Percentiles rank a stretch among this genome's conserved stretches.
phyloP scores from a whole-genome alignment of 30 jellyfish, hydroid and myxozoan species.

The Aurelia aurita complex sp. Pacific region DNA sequence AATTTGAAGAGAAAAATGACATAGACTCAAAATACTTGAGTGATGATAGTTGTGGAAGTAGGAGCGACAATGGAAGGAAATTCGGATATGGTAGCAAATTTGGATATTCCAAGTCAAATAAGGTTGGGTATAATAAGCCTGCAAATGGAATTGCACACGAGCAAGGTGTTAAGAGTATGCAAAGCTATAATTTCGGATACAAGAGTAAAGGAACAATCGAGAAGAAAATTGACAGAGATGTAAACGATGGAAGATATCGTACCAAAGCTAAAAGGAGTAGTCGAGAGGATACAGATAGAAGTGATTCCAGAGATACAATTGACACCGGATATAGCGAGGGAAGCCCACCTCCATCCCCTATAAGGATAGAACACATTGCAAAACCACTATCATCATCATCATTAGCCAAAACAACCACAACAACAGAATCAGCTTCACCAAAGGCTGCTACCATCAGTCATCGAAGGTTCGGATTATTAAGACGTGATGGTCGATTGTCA shows the following conservation, averaged over 20 bases:
- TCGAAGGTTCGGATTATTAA: slow-evolving; percentile 14
- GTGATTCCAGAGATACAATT: slow-evolving; percentile 42
- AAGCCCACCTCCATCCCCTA: slow-evolving; percentile 32
- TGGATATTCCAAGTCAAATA: too few relatives aligned
- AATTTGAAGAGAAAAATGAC: too few relatives aligned
- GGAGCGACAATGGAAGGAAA: too few relatives aligned
- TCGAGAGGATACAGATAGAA: slow-evolving; percentile 6
- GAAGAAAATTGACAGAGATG: not conserved
- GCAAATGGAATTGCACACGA: too few relatives aligned
- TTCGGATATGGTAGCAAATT: too few relatives aligned
- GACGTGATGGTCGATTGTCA: slow-evolving; percentile 2
- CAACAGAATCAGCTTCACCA: not conserved
- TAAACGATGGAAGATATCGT: not conserved
- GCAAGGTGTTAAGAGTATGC: too few relatives aligned
- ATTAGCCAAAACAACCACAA: not conserved
- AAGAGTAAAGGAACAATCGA: too few relatives aligned
- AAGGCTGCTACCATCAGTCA: not conserved
- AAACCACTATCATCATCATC: slow-evolving; percentile 1
- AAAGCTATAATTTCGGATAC: too few relatives aligned
- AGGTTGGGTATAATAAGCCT: too few relatives aligned
- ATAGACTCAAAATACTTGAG: too few relatives aligned
- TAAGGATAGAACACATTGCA: not conserved
- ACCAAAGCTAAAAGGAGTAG: not conserved
- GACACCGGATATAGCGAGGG: slow-evolving; percentile 31
- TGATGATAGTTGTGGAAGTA: too few relatives aligned